Evolutionary conservation across 2,113 vertebrate species (phyloP), one percentile per base, ranked within the genome.

Genomic region (Seriola quinqueradiata): DNA sequence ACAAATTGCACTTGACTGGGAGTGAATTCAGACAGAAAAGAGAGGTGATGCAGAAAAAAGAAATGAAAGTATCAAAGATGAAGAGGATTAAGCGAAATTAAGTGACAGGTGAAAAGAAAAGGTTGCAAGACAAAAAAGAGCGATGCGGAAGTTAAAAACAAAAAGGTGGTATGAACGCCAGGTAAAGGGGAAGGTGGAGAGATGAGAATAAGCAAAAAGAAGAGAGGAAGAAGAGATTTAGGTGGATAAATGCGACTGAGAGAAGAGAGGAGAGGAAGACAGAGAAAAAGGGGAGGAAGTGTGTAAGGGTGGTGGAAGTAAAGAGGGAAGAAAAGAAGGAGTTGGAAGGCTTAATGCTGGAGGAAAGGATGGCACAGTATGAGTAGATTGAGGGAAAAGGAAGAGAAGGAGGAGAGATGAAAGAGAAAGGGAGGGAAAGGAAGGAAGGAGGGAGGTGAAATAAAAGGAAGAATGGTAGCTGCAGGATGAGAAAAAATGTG

Each of bases 401-500:
- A 61, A 64, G 61, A 55, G 14, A 32, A 0, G 5, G 38, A 50
- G 48, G 40, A 23, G 4, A 83, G 58, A 82, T 72, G 55, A 82
- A 65, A 79, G 75, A 25, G 72, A 34, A 65, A 70, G 36, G 55
- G 40, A 63, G 69, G 58, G 75, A 75, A 80, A 59, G 44, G 58
- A 59, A 44, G 50, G 67, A 71, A 79, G 63, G 58, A 68, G 23
- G 50, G 55, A 60, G 44, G 23, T 11, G 0, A 64, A 74, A 66
- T 70, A 6, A 81, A 76, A 73, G 50, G 17, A 70, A 76, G 81
- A 76, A 78, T 69, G 44, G 70, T 81, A 74, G 67, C 81, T 84
- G 64, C 63, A 70, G 84, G 77, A 78, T 50, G 78, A 72, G 19
- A 77, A 23, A 80, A 81, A 81, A 80, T 46, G 50, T 79, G 75